Base-by-base conservation (phyloP, 2,113 vertebrate species). In the Puma concolor region DNA sequence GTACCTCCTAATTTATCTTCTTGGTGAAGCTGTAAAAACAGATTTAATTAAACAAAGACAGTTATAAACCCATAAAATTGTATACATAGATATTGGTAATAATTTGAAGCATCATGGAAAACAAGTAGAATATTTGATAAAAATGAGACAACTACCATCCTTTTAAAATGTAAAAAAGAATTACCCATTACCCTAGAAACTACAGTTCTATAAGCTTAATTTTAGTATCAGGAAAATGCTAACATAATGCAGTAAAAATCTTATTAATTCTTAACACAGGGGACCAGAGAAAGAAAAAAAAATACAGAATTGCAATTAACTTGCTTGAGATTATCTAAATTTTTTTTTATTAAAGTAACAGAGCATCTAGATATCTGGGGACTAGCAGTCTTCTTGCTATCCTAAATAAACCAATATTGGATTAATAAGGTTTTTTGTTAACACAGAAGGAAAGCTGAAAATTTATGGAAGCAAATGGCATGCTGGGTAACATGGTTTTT, bases 201-300 rank as follows among this genome's bases (percentile, higher is more conserved):
- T 92, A 88, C 57, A 95, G 64, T 93, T 96, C 52, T 96, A 85
- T 95, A 79, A 95, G 94, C 97, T 95, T 97, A 97, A 97, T 97
- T 97, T 98, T 95, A 94, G 31, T 96, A 89, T 98, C 88, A 96
- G 72, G 48, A 94, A 98, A 96, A 97, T 96, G 96, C 80, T 97
- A 98, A 95, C 95, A 97, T 95, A 96, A 96, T 92, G 66, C 52
- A 90, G 97, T 97, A 97, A 97, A 97, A 98, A 96, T 94, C 94
- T 98, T 98, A 98, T 98, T 98, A 98, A 98, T 92, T 98, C 88
- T 97, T 97, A 96, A 95, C 97, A 97, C 97, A 96, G 33, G 97
- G 88, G 97, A 97, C 84, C 27, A 96, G 31, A 94, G 84, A 94
- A 60, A 52, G 17, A 27, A 54, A 77, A 31, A 77, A 83, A 91